These are phyloP conservation scores for Drosophila ohnishii DNA, from an alignment of 1,140 invertebrate species.

Conservation along the genomic window DNA sequence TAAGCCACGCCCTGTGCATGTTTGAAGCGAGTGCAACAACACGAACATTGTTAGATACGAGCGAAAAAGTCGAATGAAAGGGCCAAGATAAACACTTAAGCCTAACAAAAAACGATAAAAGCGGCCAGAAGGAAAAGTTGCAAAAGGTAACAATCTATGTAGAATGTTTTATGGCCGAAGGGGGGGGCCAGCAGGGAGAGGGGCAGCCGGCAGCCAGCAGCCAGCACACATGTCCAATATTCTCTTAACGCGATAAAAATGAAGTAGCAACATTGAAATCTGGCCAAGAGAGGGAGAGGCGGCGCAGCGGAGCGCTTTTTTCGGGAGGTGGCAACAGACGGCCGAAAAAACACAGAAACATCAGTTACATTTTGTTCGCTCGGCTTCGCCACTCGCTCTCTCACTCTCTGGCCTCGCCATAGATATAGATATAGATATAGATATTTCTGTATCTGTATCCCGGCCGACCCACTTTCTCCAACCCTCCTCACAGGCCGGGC, in stretches of 20 bases:
- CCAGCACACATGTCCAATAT: constrained; percentile 74
- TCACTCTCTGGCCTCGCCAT: background rate
- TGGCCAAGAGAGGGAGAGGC: constrained; percentile 41
- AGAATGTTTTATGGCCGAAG: constrained; percentile 50
- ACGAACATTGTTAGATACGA: constrained; percentile 77
- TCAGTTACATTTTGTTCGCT: constrained; percentile 76
- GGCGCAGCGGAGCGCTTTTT: constrained; percentile 1
- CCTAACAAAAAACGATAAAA: constrained; percentile 80
- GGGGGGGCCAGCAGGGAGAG: background rate
- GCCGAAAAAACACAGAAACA: constrained; percentile 73
- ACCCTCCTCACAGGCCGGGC: background rate
- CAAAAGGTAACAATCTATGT: constrained; percentile 70
- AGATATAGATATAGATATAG: constrained; percentile 18
- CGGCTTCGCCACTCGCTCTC: constrained; percentile 32
- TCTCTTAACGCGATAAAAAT: constrained; percentile 81
- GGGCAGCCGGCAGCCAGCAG: constrained; percentile 4
- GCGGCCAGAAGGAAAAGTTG: constrained; percentile 60
- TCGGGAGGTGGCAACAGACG: constrained; percentile 45
- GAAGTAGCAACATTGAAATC: constrained; percentile 78
- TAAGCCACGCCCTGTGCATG: constrained; percentile 78
- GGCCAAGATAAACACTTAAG: constrained; percentile 81
- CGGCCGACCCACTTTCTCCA: constrained; percentile 13
- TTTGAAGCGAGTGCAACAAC: constrained; percentile 71
- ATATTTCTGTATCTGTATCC: constrained; percentile 51
- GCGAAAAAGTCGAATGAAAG: constrained; percentile 72